Conservation (phyloP, 2,797 vertebrate genomes). For the Gymnothorax javanicus region DNA sequence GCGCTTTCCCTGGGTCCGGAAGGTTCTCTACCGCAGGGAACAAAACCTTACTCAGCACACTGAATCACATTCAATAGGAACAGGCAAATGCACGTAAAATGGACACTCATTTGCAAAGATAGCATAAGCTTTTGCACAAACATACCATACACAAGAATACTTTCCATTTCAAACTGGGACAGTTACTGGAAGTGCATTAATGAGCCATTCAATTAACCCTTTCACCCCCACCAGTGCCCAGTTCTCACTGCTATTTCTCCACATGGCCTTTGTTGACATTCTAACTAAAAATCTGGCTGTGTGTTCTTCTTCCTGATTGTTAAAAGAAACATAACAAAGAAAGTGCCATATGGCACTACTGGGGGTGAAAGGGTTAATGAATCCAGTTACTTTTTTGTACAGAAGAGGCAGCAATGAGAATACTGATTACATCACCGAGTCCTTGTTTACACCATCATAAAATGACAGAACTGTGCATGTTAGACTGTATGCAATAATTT, state of each 20-base stretch:
- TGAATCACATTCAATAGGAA: not conserved
- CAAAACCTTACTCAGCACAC: not conserved
- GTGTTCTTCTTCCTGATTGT: too few species aligned
- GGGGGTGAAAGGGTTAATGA: not conserved
- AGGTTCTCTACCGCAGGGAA: constrained; percentile 82
- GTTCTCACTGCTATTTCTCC: too few species aligned
- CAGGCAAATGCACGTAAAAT: not conserved
- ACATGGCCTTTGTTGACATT: too few species aligned
- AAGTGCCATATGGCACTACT: too few species aligned
- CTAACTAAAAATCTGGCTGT: too few species aligned
- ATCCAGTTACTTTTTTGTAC: not conserved
- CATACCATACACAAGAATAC: not conserved
- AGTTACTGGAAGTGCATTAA: not conserved
- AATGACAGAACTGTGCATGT: not conserved
- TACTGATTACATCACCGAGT: not conserved
- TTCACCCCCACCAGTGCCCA: too few species aligned
- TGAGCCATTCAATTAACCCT: not conserved
- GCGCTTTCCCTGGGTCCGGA: constrained; percentile 95
- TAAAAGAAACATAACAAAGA: too few species aligned
- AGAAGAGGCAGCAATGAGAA: not conserved
- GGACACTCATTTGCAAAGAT: not conserved
- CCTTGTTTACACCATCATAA: not conserved
- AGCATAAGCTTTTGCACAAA: not conserved
- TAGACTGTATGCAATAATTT: not conserved
- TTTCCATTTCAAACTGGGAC: not conserved